A percentile compares a stretch with the other conserved stretches of the same genome.
Conservation (phyloP, 2,888 invertebrate species). For the Actias luna region DNA sequence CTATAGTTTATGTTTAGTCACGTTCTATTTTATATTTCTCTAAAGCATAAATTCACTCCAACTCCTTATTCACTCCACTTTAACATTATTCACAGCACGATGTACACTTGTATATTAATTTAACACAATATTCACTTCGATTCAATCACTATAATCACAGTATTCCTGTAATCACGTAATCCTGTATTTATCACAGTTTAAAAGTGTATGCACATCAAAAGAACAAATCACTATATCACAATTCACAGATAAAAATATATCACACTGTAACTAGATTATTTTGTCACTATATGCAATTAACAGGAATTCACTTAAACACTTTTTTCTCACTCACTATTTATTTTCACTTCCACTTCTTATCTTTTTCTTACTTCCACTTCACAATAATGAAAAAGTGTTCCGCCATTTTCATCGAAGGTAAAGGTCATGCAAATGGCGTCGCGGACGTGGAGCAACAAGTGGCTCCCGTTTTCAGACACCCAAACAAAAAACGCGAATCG, state of each 20-base stretch:
- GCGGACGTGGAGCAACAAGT: slow-evolving; percentile 3
- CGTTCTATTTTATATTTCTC: too few species aligned
- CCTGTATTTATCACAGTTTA: background rate
- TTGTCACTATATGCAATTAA: background rate
- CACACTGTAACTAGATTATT: background rate
- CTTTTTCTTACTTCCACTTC: background rate
- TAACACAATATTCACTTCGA: too few species aligned
- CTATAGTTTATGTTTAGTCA: too few species aligned
- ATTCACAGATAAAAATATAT: background rate
- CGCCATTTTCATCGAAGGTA: slow-evolving; percentile 9
- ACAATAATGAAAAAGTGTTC: slow-evolving; percentile 1
- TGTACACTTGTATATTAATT: too few species aligned
- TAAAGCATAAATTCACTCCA: too few species aligned
- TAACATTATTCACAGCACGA: too few species aligned
- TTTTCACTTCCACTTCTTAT: background rate
- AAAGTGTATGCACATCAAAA: too few species aligned
- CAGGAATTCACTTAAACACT: background rate
- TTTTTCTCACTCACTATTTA: background rate
- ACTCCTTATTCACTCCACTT: too few species aligned
- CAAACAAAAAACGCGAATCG: background rate
- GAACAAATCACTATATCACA: background rate
- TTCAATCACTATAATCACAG: too few species aligned
- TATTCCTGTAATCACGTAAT: too few species aligned
- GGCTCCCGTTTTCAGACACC: background rate
- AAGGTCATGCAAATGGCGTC: slow-evolving; percentile 8